Base-by-base conservation (phyloP, 2,797 vertebrate species). In the Ptychadena robeensis region DNA sequence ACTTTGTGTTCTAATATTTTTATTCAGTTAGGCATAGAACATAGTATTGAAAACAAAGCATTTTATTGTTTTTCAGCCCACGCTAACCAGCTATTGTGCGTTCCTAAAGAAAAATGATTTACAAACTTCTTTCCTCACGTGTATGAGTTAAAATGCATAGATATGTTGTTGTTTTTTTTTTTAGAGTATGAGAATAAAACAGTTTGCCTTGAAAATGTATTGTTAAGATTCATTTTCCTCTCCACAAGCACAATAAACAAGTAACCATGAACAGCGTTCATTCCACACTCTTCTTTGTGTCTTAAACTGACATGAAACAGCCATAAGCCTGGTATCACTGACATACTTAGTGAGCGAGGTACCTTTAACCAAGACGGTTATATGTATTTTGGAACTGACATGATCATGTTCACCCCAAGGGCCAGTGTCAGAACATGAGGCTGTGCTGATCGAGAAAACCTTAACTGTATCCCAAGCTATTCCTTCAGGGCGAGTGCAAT, bases 271-370 rank as follows among this genome's bases (percentile, higher is more conserved):
- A 63, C 63, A 10, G 12, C 48, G 71, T 80, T 79, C 74, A 34
- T 75, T 70, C 59, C 34, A 61, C 63, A 18, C 44, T 80, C 37
- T 32, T 37, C 48, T 74, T 34, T 84, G 72, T 79, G 32, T 69
- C 74, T 2, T 71, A 35, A 85, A 79, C 85, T 86, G 87, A 81
- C 85, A 65, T 79, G 4, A 86, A 80, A 83, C 75, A 88, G 87
- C 87, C 86, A 81, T 84, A 79, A 86, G 87, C 80, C 0, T 61
- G 30, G 82, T 83, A 82, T 88, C 87, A 40, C 85, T 87, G 88
- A 82, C 86, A 86, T 85, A 0, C 80, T 48, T 4, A 3, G 86
- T 44, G 67, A 71, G 81, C 0, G 64, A 67, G 83, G 82, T 79
- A 86, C 78, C 87, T 85, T 18, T 82, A 18, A 73, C 76, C 11